These are phyloP conservation scores for Hippocampus kuda DNA, from an alignment of 2,797 vertebrate species.

Conservation along the genomic window DNA sequence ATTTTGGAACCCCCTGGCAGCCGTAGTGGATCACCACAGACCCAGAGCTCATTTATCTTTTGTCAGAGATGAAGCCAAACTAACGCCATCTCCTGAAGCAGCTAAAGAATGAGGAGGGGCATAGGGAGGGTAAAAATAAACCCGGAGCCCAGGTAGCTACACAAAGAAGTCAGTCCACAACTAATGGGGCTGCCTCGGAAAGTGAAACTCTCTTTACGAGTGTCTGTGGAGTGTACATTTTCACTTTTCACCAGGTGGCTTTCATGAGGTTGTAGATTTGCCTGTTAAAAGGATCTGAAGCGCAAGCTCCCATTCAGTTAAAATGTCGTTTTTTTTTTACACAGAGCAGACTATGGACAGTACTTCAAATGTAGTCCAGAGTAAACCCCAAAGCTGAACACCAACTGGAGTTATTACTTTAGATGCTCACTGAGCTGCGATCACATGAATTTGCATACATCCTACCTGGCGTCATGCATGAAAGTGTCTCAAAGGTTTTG, in stretches of 20 bases:
- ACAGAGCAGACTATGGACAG: neutral
- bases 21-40: slow-evolving; percentile 92
- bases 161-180: slow-evolving; percentile 75
- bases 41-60: slow-evolving; percentile 99
- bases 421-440: neutral
- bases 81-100: slow-evolving; percentile 90
- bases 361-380: neutral
- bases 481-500: neutral
- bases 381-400: too few species aligned
- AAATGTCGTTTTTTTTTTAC: neutral
- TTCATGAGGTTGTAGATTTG: slow-evolving; percentile 21
- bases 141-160: slow-evolving; percentile 75
- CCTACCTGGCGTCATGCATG: neutral
- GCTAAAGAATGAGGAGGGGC: slow-evolving; percentile 92
- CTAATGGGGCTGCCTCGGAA: slow-evolving; percentile 81
- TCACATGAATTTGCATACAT: neutral
- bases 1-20: slow-evolving; percentile 99
- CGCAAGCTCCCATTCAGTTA: neutral
- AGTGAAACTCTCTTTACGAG: slow-evolving; percentile 68
- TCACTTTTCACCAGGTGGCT: slow-evolving; percentile 1
- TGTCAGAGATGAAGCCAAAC: slow-evolving; percentile 99
- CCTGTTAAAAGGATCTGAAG: neutral
- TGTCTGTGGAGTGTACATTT: neutral
- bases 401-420: neutral
- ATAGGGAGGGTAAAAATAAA: slow-evolving; percentile 92